phyloP scores from a whole-genome alignment of 2,113 vertebrate genomes.

The Ammodytes dubius region DNA sequence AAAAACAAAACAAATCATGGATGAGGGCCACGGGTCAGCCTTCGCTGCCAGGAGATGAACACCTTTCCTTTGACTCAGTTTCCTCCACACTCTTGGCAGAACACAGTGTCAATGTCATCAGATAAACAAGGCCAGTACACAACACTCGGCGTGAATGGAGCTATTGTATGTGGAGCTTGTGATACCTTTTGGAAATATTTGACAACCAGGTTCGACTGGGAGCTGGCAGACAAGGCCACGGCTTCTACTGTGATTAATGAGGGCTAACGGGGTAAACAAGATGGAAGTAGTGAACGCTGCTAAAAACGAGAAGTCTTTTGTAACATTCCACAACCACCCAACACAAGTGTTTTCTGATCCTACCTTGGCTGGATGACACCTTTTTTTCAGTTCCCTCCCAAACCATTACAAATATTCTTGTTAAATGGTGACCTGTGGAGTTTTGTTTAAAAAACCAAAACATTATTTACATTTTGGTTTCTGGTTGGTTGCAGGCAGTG shows the following conservation, averaged over 20 bases:
- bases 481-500: too few relatives aligned
- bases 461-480: too few relatives aligned
- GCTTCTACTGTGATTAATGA: slow-evolving; percentile 11
- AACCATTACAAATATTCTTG: neutral
- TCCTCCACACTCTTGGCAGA: slow-evolving; percentile 8
- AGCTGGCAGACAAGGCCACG: slow-evolving; percentile 30
- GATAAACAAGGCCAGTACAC: neutral
- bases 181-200: slow-evolving; percentile 70
- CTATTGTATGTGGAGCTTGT: slow-evolving; percentile 46
- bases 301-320: neutral
- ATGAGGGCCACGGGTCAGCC: neutral
- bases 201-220: slow-evolving; percentile 70
- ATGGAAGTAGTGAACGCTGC: slow-evolving; percentile 1
- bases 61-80: neutral
- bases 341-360: neutral
- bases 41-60: neutral
- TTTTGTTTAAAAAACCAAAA: too few relatives aligned
- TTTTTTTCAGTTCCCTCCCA: neutral
- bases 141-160: slow-evolving; percentile 47
- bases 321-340: neutral
- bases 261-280: neutral
- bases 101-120: neutral
- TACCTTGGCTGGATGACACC: neutral
- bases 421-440: too few relatives aligned
- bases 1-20: neutral